These are phyloP conservation scores for Pionites leucogaster DNA, from an alignment of 2,113 vertebrate genomes.

Conservation along the genomic window DNA sequence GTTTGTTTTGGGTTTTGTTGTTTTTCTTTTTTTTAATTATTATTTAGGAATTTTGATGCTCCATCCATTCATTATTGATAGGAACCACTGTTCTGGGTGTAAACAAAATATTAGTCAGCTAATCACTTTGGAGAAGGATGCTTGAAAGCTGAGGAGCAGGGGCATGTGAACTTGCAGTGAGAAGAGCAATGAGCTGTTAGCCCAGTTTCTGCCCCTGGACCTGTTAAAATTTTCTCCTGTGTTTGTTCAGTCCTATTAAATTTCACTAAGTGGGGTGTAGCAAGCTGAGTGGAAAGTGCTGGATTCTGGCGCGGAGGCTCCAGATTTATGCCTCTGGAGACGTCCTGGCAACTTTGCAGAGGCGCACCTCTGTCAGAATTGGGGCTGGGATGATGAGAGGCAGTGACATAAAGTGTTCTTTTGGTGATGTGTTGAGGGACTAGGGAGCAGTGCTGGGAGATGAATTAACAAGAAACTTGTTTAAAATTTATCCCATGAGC, in stretches of 20 bases:
- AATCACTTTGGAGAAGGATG: background rate
- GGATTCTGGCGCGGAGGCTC: background rate
- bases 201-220: background rate
- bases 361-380: background rate
- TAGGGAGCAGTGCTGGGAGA: background rate
- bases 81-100: background rate
- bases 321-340: background rate
- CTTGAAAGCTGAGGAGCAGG: background rate
- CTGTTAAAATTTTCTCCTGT: background rate
- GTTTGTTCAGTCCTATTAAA: background rate
- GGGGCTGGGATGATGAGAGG: accelerated
- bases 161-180: accelerated
- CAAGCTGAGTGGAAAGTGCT: accelerated
- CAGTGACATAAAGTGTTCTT: background rate
- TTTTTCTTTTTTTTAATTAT: background rate
- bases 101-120: background rate
- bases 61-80: background rate
- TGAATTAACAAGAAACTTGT: background rate
- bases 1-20: background rate
- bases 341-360: background rate
- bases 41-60: background rate
- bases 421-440: background rate
- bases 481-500: background rate
- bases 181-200: background rate
- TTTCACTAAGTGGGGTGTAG: background rate